phyloP scores from a whole-genome alignment of 2,888 invertebrate species.

The Caenorhabditis becei region DNA sequence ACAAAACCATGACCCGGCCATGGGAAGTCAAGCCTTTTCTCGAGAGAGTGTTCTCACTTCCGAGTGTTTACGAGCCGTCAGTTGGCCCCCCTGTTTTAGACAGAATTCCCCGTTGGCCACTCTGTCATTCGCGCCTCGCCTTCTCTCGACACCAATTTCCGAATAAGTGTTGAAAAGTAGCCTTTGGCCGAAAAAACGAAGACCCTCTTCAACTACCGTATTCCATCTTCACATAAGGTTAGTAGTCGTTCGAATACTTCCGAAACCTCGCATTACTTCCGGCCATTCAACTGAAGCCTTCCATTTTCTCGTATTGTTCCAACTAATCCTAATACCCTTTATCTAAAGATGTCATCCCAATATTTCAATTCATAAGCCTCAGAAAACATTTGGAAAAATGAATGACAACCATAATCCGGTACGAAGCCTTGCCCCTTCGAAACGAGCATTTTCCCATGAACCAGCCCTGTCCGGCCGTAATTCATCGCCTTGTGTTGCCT shows the following conservation, averaged over 20 bases:
- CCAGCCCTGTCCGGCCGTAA: conserved; percentile 12
- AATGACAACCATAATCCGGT: neutral
- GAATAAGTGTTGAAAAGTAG: conserved; percentile 31
- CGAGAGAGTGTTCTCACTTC: neutral
- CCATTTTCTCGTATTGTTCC: neutral
- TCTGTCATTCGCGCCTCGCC: conserved; percentile 17
- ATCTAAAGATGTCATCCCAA: neutral
- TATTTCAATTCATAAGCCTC: neutral
- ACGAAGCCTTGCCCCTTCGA: neutral
- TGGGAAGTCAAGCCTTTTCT: neutral
- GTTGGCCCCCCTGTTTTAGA: conserved; percentile 1
- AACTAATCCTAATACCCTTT: conserved; percentile 3
- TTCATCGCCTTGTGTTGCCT: conserved; percentile 11
- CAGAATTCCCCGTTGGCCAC: conserved; percentile 36
- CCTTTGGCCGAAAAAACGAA: conserved; percentile 2
- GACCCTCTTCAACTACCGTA: conserved; percentile 34
- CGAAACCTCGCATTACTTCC: conserved; percentile 8
- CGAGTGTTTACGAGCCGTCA: conserved; percentile 23
- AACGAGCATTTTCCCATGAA: conserved; percentile 38
- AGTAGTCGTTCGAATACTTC: conserved; percentile 1
- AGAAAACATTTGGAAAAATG: conserved; percentile 3
- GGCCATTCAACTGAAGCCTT: neutral
- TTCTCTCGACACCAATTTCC: neutral
- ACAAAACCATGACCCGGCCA: conserved; percentile 2
- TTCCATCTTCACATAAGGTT: neutral